Evolutionary conservation across 2,797 vertebrate genomes (phyloP).

Genomic region (Crocidura indochinensis): DNA sequence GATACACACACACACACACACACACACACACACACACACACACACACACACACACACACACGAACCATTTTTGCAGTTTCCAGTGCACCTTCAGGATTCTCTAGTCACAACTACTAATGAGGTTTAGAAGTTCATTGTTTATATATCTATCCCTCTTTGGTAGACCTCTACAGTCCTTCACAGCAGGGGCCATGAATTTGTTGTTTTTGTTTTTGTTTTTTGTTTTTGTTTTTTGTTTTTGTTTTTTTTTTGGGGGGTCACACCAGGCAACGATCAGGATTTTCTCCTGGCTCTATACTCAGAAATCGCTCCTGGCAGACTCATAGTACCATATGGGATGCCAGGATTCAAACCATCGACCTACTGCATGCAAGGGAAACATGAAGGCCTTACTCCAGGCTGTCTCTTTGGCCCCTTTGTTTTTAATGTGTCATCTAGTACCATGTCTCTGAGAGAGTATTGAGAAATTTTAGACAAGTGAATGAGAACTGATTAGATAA

Average conservation of each 20-base stretch:
- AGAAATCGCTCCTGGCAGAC: no score
- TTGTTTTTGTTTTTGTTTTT: neutral
- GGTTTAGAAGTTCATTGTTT: neutral
- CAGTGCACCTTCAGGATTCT: neutral
- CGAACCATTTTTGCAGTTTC: neutral
- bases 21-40: no score
- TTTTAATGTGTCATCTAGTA: neutral
- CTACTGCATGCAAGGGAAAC: no score
- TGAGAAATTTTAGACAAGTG: constrained; percentile 17
- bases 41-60: no score
- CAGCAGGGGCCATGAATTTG: neutral
- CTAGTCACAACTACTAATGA: neutral
- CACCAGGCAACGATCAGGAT: no score
- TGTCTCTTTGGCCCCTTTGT: no score
- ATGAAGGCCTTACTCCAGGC: no score
- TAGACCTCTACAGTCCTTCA: neutral
- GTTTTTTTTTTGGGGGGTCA: no score
- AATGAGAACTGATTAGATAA: neutral
- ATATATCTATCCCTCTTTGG: neutral
- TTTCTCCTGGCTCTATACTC: no score
- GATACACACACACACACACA: no score
- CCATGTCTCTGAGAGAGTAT: neutral
- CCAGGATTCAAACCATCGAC: no score
- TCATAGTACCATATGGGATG: no score
- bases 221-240: constrained; percentile 8